Evolutionary conservation across 2,888 invertebrate species (phyloP).

Genomic region (Sphaeridia pumilis): DNA sequence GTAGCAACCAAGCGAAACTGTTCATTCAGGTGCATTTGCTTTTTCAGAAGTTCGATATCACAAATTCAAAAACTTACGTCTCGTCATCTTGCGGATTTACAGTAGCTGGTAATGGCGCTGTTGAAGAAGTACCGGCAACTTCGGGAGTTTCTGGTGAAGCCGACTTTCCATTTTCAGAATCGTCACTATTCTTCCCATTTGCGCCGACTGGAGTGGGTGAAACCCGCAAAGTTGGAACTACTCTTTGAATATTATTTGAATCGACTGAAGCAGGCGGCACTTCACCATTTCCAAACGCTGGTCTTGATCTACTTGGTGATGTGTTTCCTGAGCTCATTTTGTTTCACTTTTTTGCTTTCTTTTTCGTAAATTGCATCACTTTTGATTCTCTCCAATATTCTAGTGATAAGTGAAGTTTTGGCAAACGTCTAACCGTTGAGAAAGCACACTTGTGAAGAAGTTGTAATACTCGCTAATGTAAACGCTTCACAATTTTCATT

Average conservation of each 20-base stretch:
- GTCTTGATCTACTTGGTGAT: background rate
- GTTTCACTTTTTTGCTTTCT: too few species aligned
- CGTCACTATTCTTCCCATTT: background rate
- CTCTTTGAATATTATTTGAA: conserved; percentile 5
- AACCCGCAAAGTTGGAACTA: conserved; percentile 8
- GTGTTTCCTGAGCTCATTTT: background rate
- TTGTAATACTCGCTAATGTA: too few species aligned
- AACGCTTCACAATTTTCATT: too few species aligned
- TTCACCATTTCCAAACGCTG: background rate
- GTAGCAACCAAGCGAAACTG: too few species aligned
- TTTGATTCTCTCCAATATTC: too few species aligned
- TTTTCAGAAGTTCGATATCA: background rate
- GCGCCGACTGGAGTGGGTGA: conserved; percentile 11
- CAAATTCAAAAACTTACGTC: conserved; percentile 8
- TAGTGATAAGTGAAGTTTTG: too few species aligned
- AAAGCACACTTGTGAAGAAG: too few species aligned
- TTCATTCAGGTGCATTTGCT: too few species aligned
- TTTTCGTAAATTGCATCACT: too few species aligned
- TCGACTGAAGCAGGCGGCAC: background rate
- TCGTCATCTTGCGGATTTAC: conserved; percentile 8
- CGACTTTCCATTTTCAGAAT: background rate
- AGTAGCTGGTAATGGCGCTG: background rate
- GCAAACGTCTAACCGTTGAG: too few species aligned
- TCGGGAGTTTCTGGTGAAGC: background rate
- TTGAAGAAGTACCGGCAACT: background rate